Base-by-base conservation (phyloP, 2,797 vertebrate species). In the Lepilemur septentrionalis region DNA sequence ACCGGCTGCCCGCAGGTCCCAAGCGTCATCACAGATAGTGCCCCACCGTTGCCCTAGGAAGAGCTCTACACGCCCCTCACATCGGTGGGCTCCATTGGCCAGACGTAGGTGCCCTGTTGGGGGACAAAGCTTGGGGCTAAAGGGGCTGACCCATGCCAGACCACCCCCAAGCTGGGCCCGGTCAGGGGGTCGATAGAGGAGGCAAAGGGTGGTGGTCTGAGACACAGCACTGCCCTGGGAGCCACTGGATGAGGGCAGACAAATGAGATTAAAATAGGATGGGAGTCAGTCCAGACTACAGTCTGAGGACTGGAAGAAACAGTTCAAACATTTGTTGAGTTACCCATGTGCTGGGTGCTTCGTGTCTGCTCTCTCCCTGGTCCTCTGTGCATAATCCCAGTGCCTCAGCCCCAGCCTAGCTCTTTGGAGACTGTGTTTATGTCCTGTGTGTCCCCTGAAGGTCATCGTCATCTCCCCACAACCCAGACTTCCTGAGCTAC, bases 1-100 rank as follows among this genome's bases (percentile, higher is more conserved):
- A 97, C 98, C 91, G 61, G 99, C 99, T 0, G 99, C 99, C 0
- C 98, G 98, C 70, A 99, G 97, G 97, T 99, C 99, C 99, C 99
- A 99, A 46, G 99, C 99, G 0, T 99, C 99, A 1, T 99, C 99
- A 0, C 99, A 99, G 89, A 99, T 98, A 0, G 99, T 99, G 17
- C 99, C 99, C 99, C 99, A 99, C 63, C 95, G 98, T 2, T 98
- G 98, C n/a, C 98, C 98, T 20, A 98, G 98, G 98, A 99, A 99
- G 73, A 99, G 98, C 98, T 99, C 99, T 97, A 99, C 99, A 0
- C 99, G 99, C 2, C 99, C 99, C 98, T 99, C 99, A 2, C 99
- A 99, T 0, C 57, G 98, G 97, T 99, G 99, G 97, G 98, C 98
- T 94, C 99, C 99, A 0, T 97, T 99, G 89, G 98, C 98, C 94